Percentiles rank a stretch among this genome's conserved stretches.
Conservation (phyloP, 2,113 vertebrate genomes). For the Anhinga anhinga region DNA sequence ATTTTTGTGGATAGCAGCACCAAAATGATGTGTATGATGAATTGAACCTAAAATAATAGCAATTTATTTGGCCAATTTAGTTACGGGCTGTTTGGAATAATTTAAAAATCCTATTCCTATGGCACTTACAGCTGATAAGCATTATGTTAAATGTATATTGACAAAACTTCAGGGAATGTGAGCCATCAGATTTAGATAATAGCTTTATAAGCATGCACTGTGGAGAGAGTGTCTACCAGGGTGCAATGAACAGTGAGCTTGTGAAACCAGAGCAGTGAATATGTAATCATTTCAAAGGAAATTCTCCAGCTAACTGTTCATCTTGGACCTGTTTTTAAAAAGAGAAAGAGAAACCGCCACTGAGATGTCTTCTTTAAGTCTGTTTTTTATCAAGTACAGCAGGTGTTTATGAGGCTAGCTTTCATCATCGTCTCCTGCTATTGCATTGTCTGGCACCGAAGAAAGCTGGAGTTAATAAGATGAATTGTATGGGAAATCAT, state of each 20-base stretch:
- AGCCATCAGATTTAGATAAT: background rate
- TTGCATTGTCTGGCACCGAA: background rate
- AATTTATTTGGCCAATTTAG: background rate
- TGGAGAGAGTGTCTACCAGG: background rate
- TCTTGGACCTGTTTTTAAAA: background rate
- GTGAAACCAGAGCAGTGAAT: background rate
- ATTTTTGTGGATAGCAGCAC: background rate
- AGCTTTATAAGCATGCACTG: background rate
- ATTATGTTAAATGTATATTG: background rate
- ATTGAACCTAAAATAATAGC: background rate
- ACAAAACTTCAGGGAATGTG: background rate
- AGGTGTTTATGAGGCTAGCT: background rate
- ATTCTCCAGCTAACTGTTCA: background rate
- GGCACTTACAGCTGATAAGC: background rate
- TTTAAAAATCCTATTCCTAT: background rate
- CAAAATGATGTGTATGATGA: background rate
- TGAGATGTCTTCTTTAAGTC: background rate
- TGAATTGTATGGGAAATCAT: background rate
- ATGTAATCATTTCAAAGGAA: background rate
- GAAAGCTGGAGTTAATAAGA: background rate
- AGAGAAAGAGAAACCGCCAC: rapidly evolving
- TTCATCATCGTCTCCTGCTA: background rate
- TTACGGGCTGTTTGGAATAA: background rate
- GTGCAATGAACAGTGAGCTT: background rate
- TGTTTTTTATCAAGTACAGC: background rate